phyloP scores from a whole-genome alignment of 2,797 vertebrate species.

The Trachops cirrhosus region DNA sequence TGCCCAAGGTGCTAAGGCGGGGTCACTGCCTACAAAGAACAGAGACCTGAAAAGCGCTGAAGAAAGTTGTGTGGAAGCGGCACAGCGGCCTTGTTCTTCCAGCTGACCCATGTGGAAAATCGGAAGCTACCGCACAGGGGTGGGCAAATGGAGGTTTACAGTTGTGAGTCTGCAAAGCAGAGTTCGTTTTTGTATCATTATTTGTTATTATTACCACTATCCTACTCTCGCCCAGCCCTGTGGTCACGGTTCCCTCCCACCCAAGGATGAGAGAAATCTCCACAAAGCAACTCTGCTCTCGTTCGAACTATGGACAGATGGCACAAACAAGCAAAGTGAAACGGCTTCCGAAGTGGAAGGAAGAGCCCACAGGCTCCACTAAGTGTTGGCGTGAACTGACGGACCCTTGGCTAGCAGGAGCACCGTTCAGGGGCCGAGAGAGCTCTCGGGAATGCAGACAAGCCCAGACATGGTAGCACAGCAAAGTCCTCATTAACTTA shows the following conservation, averaged over 20 bases:
- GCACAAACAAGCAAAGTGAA: not conserved
- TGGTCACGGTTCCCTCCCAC: not conserved
- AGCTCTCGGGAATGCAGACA: not conserved
- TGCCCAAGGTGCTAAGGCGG: not conserved
- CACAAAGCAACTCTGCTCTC: not conserved
- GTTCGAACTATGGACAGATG: not conserved
- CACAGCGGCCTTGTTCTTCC: not conserved
- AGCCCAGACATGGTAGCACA: not conserved
- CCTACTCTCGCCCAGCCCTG: not conserved
- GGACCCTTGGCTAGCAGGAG: not conserved
- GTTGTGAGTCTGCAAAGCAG: not conserved
- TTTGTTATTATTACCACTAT: not conserved
- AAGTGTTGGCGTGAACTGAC: not conserved
- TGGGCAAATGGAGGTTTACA: not conserved
- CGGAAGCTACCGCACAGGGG: not conserved
- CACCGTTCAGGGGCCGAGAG: not conserved
- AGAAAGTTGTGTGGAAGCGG: not conserved
- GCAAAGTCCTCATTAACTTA: not conserved
- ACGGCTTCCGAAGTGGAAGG: not conserved
- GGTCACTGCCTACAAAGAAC: not conserved
- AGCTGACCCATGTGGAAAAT: not conserved
- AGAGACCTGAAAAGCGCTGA: not conserved
- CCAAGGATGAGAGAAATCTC: not conserved
- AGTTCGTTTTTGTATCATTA: not conserved
- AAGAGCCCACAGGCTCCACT: not conserved